Evolutionary conservation across 2,888 invertebrate species (phyloP), one percentile per base, ranked within the genome.

Genomic region (Sycophila texana): DNA sequence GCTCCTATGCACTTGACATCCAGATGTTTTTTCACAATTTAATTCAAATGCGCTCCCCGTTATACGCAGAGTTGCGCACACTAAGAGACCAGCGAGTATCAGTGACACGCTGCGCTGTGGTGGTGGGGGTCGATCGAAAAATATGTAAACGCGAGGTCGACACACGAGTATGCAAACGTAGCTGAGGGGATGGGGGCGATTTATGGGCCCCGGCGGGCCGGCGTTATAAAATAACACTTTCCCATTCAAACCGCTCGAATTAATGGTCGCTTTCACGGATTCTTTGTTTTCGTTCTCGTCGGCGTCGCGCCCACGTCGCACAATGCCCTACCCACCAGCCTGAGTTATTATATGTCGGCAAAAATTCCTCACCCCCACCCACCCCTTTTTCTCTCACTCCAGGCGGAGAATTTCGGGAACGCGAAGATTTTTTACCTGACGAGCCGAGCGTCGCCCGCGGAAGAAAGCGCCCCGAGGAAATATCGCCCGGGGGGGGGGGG

Each of bases 221-320:
- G 83, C 83, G 85, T 87, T 87, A 88, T 89, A 88, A 88, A 89
- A 88, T 89, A 89, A 89, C 87, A 88, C 87, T 88, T 87, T 10
- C 22, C 87, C 84, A 89, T 88, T 88, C 87, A 88, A 86, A 87
- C 86, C 39, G 86, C 85, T 83, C 85, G 86, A 87, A 88, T 88
- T 88, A 88, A 88, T 87, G 88, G 87, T 80, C 86, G 85, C 85
- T 88, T 88, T 86, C 86, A 85, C 85, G 86, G 84, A 88, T 87
- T 88, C 87, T 89, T 88, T 86, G 88, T 88, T 86, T 86, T 83
- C 85, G 51, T 68, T 67, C 57, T 65, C 77, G 71, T 39, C 71
- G 49, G 39, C 12, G 51, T 49, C 47, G 49, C 14, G 60, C 14
- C 26, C 61, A 7, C 30, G 16, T n/a, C 18, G 57, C 57, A 57